phyloP scores from a whole-genome alignment of 2,797 vertebrate genomes.

The Poeciliopsis presidionis region DNA sequence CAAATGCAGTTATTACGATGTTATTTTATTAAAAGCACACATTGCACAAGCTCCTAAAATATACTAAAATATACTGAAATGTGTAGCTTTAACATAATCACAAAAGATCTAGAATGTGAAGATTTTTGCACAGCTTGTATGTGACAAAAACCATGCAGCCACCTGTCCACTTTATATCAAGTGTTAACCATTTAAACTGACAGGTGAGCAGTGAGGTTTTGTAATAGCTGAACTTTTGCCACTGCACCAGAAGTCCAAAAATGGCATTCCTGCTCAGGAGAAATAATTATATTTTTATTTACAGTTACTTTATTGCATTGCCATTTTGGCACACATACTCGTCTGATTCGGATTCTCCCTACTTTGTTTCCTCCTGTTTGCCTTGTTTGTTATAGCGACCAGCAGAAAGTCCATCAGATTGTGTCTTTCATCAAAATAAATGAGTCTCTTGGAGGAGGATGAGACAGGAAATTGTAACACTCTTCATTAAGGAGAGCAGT shows the following conservation, averaged over 20 bases:
- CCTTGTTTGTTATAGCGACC: slow-evolving; percentile 41
- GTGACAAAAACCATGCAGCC: slow-evolving; percentile 3
- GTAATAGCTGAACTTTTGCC: neutral
- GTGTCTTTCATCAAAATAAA: slow-evolving; percentile 47
- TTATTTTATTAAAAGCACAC: neutral
- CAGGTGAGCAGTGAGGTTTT: neutral
- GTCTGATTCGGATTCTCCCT: neutral
- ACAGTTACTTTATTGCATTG: neutral
- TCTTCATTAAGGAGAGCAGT: slow-evolving; percentile 59
- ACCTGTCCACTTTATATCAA: slow-evolving; percentile 15
- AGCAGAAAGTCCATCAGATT: slow-evolving; percentile 15
- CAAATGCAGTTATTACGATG: neutral
- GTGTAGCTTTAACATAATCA: neutral
- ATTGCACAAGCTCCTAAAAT: neutral
- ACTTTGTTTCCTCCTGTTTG: slow-evolving; percentile 16
- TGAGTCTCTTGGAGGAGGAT: slow-evolving; percentile 38
- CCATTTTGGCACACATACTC: slow-evolving; percentile 3
- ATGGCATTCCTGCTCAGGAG: neutral
- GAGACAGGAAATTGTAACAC: slow-evolving; percentile 55
- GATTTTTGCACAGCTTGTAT: neutral
- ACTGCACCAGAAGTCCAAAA: neutral
- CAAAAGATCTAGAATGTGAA: neutral
- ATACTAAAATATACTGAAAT: neutral
- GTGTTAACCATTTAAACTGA: slow-evolving; percentile 6
- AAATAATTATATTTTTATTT: neutral